Percentiles rank a stretch among this genome's conserved stretches.
Evolutionary conservation across 2,888 invertebrate genomes (phyloP).

Genomic region (Nezara viridula): DNA sequence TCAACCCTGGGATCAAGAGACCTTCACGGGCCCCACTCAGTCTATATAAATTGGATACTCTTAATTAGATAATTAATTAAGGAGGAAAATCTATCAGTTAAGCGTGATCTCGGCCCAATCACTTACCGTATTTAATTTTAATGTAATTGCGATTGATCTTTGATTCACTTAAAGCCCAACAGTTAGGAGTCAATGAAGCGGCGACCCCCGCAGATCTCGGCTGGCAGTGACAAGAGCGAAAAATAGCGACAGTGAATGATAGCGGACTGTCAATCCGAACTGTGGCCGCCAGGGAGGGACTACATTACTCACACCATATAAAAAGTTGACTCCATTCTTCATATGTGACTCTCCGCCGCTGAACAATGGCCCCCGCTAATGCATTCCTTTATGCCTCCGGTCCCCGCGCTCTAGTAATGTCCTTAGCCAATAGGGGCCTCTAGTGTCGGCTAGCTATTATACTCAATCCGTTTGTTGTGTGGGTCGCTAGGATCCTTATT

Average conservation of each 20-base stretch:
- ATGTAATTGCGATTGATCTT: not conserved
- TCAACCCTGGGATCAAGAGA: too few species aligned
- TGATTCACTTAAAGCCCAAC: not conserved
- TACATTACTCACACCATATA: conserved; percentile 12
- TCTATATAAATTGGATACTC: too few species aligned
- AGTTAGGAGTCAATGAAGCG: not conserved
- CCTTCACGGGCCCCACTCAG: too few species aligned
- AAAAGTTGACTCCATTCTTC: conserved; percentile 19
- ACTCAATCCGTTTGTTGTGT: not conserved
- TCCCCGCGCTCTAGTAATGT: not conserved
- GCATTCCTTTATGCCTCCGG: not conserved
- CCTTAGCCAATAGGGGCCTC: not conserved
- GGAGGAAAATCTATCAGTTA: too few species aligned
- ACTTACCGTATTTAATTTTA: too few species aligned
- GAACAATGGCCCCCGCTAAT: not conserved
- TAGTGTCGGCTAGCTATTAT: conserved; percentile 1
- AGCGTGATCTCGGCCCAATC: too few species aligned
- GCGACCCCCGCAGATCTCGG: not conserved
- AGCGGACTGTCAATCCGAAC: not conserved
- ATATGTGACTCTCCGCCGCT: conserved; percentile 19
- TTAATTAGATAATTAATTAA: too few species aligned
- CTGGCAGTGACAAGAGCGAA: conserved; percentile 27
- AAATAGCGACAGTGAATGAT: conserved; percentile 12
- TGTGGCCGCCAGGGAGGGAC: not conserved
- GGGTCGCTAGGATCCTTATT: not conserved